These are phyloP conservation scores for Lepidotrigona ventralis DNA, from an alignment of 1,140 invertebrate species.

Conservation along the genomic window DNA sequence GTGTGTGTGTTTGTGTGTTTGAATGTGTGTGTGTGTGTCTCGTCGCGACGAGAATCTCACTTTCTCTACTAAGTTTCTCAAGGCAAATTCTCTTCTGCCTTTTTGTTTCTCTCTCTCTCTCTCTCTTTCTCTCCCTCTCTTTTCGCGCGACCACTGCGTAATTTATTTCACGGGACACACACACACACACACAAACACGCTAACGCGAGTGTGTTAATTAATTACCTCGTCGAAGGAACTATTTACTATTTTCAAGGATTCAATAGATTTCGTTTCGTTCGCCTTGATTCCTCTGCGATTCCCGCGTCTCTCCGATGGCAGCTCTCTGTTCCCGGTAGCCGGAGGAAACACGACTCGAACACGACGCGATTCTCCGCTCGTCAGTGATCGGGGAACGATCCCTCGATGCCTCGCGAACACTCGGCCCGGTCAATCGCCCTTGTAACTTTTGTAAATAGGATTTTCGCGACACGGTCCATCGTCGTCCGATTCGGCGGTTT, in stretches of 20 bases:
- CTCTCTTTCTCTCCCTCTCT: too few relatives aligned
- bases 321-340: constrained; percentile 6
- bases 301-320: constrained; percentile 32
- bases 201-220: too few relatives aligned
- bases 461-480: constrained; percentile 3
- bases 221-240: too few relatives aligned
- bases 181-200: too few relatives aligned
- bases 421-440: constrained; percentile 16
- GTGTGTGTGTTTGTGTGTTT: too few relatives aligned
- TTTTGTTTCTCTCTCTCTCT: neutral
- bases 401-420: constrained; percentile 44
- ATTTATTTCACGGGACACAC: constrained; percentile 19
- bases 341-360: constrained; percentile 17
- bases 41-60: constrained; percentile 19
- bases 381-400: constrained; percentile 30
- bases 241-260: too few relatives aligned
- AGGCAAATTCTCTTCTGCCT: neutral
- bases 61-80: neutral
- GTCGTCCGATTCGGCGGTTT: constrained; percentile 10
- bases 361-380: constrained; percentile 33
- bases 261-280: neutral
- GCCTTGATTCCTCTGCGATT: constrained; percentile 17
- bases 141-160: neutral
- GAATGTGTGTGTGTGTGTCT: neutral
- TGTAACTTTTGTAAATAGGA: constrained; percentile 51